Evolutionary conservation across 2,113 vertebrate species (phyloP), one percentile per base, ranked within the genome.

Genomic region (Eulemur rufifrons): DNA sequence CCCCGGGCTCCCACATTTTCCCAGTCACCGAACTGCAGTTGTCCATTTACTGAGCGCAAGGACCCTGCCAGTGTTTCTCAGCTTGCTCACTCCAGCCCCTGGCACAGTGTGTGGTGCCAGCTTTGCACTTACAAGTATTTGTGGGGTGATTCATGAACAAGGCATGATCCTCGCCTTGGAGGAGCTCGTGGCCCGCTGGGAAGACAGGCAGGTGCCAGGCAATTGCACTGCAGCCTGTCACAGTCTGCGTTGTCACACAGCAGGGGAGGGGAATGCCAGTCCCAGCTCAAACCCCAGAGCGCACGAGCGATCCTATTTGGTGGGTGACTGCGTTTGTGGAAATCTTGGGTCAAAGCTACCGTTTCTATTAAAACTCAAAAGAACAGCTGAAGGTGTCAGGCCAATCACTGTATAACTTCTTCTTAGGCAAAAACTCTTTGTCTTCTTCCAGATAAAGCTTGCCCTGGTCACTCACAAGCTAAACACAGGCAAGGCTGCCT

Each of bases 1-100:
- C 12, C 0, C 0, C 56, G 4, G 4, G 10, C 42, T 39, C 11
- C 23, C 1, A n/a, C 1, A 0, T 3, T 13, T 34, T n/a, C 25
- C 37, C n/a, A 11, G 1, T 34, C 29, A 7, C 45, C 20, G 45
- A 17, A 3, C 18, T 21, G 42, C 8, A 12, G 2, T 0, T 1
- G n/a, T 8, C 78, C 11, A 4, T 6, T 25, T 12, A 6, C 52
- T 11, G n/a, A 76, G 32, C 7, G 1, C 59, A 4, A 21, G 84
- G 34, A 32, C 37, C 66, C 9, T 27, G 18, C 9, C 13, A 0
- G 21, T 18, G 50, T 10, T 1, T 10, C 29, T 63, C 52, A 45
- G 15, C 42, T 15, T 76, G 74, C 29, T 23, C 20, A 23, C 4
- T 27, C 15, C 61, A 25, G 54, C 4, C 32, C 77, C 21, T 8